Base-by-base conservation (phyloP, 2,797 vertebrate genomes). In the Ptychobarbus kaznakovi region DNA sequence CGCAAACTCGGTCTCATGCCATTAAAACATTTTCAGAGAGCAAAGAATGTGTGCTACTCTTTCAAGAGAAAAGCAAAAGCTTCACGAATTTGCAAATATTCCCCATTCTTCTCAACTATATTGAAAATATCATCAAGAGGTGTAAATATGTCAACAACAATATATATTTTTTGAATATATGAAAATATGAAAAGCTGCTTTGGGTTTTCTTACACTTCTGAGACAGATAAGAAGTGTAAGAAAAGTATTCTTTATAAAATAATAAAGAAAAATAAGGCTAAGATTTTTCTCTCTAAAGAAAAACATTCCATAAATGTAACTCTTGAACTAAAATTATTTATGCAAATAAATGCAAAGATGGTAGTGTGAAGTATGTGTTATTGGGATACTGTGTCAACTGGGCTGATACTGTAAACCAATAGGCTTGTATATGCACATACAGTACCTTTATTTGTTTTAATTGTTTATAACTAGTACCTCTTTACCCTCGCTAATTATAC, bases 1-100 rank as follows among this genome's bases (percentile, higher is more conserved):
- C 28, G 72, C 66, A 73, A 84, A 80, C 46, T 56, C 63, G 1
- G 80, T 73, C 20, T 53, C 44, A 4, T 66, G 61, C 32, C 79
- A 58, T 76, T 44, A 68, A 76, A 68, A 61, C 49, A 46, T 74
- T 81, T 87, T 77, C 32, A 78, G 25, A 82, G 53, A 77, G 28
- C 25, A 20, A 87, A 82, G 76, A 77, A 87, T 78, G 65, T 72
- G 49, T 40, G 40, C 10, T 32, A 28, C 25, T 49, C 63, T 72
- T 87, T 84, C 42, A 87, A 81, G 80, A 77, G 72, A 70, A 77
- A 69, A 81, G 15, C 15, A 78, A 83, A 83, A 80, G 82, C 80
- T 81, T 83, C 35, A 65, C 18, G 40, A 18, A 51, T 70, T 40
- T 76, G 40, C 44, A 84, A 61, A 49, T 77, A 76, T 76, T 69